A percentile compares a stretch with the other conserved stretches of the same genome.
Conservation (phyloP, 2,888 invertebrate species). For the Agonopterix arenella region DNA sequence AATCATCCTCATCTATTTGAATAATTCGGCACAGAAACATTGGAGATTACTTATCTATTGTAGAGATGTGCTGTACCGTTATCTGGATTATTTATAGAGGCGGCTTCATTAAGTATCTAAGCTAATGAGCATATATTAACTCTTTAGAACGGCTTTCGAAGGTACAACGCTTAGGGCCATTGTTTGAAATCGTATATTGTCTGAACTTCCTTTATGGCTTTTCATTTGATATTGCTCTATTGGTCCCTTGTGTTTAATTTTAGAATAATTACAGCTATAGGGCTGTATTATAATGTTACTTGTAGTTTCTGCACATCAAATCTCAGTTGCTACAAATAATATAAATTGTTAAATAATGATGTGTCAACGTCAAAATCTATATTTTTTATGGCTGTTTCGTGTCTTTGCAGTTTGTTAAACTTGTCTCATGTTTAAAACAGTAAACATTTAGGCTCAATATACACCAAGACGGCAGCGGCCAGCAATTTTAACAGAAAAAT, state of each 20-base stretch:
- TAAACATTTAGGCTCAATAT: too few relatives aligned
- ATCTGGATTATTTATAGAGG: background rate
- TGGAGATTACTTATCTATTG: background rate
- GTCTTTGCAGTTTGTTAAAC: too few relatives aligned
- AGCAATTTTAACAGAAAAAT: too few relatives aligned
- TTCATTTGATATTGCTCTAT: conserved; percentile 5
- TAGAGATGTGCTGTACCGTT: background rate
- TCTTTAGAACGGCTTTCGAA: conserved; percentile 4
- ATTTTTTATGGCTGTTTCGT: too few relatives aligned
- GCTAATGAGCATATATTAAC: conserved; percentile 9
- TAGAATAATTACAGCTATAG: background rate
- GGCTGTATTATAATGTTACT: too few relatives aligned
- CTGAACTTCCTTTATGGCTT: conserved; percentile 5
- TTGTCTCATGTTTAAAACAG: too few relatives aligned
- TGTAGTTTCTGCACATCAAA: too few relatives aligned
- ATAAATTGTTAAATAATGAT: too few relatives aligned
- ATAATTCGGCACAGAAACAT: background rate
- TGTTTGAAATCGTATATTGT: conserved; percentile 6
- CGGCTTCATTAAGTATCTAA: conserved; percentile 4
- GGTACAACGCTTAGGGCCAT: conserved; percentile 9
- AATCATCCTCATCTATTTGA: background rate
- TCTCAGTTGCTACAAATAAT: too few relatives aligned
- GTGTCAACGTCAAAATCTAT: too few relatives aligned
- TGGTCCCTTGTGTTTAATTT: background rate
- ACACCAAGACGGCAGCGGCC: too few relatives aligned